Evolutionary conservation across 2,113 vertebrate species (phyloP).

Genomic region (Pangasianodon hypophthalmus): DNA sequence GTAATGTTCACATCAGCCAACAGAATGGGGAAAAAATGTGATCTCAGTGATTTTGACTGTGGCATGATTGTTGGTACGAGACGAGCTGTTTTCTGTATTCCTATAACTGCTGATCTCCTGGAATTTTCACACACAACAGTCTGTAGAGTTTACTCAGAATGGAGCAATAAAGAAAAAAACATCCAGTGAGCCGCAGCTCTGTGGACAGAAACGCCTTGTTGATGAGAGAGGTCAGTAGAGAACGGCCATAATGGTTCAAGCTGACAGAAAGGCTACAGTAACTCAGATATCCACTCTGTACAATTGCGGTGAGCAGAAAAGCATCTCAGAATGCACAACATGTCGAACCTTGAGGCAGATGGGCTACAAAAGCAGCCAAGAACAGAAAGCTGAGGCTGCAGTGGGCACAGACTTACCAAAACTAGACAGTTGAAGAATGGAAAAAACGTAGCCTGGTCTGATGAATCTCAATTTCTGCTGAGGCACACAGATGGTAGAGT

Average conservation of each 20-base stretch:
- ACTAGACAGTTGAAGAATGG: not conserved
- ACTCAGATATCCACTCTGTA: not conserved
- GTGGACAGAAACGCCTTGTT: not conserved
- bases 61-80: not conserved
- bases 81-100: not conserved
- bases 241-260: not conserved
- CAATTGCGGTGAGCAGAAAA: not conserved
- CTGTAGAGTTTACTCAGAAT: not conserved
- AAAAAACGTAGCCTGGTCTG: not conserved
- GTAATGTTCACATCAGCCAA: not conserved
- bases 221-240: not conserved
- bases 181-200: not conserved
- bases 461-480: not conserved
- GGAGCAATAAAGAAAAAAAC: not conserved
- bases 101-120: not conserved
- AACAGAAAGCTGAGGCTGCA: not conserved
- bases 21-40: not conserved
- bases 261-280: not conserved
- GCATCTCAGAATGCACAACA: not conserved
- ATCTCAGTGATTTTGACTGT: not conserved
- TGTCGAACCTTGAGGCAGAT: not conserved
- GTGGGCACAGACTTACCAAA: not conserved
- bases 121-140: not conserved
- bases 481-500: not conserved
- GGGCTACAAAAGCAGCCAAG: not conserved